A percentile compares a stretch with the other conserved stretches of the same genome.
phyloP scores from a whole-genome alignment of 2,113 vertebrate species.

The Chaetura pelagica region DNA sequence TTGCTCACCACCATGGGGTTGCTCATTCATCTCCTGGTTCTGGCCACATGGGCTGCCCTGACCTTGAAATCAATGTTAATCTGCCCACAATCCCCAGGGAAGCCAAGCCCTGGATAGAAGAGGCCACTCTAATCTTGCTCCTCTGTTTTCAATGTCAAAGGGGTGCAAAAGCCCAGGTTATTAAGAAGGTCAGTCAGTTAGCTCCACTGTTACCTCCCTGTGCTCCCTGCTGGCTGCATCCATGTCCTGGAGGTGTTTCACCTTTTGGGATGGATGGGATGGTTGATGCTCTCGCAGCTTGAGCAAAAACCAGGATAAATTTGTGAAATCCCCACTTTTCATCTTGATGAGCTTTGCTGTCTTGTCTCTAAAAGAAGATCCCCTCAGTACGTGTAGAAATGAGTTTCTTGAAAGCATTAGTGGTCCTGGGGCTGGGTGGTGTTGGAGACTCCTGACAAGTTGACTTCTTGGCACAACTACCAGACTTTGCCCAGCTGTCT shows the following conservation, averaged over 20 bases:
- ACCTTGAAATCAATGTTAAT: slow-evolving; percentile 14
- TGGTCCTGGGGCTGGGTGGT: neutral
- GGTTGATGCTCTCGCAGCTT: neutral
- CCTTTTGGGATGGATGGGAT: neutral
- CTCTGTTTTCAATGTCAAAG: neutral
- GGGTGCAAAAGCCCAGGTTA: neutral
- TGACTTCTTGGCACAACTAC: neutral
- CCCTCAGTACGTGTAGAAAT: accelerated
- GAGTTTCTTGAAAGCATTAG: neutral
- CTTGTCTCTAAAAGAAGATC: neutral
- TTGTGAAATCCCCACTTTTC: accelerated
- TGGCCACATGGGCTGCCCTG: neutral
- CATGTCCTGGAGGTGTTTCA: neutral
- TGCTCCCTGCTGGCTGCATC: neutral
- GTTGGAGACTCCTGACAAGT: neutral
- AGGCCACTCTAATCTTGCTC: neutral
- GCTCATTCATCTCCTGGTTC: neutral
- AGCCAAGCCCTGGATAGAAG: neutral
- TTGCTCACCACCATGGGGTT: neutral
- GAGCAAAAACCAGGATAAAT: neutral
- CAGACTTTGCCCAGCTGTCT: neutral
- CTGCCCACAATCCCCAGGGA: neutral
- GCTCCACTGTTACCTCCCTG: neutral
- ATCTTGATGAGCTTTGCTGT: accelerated
- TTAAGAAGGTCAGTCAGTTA: slow-evolving; percentile 12